Conservation (phyloP, 1,140 invertebrate genomes). For the Ceratoteleas bidentatus region DNA sequence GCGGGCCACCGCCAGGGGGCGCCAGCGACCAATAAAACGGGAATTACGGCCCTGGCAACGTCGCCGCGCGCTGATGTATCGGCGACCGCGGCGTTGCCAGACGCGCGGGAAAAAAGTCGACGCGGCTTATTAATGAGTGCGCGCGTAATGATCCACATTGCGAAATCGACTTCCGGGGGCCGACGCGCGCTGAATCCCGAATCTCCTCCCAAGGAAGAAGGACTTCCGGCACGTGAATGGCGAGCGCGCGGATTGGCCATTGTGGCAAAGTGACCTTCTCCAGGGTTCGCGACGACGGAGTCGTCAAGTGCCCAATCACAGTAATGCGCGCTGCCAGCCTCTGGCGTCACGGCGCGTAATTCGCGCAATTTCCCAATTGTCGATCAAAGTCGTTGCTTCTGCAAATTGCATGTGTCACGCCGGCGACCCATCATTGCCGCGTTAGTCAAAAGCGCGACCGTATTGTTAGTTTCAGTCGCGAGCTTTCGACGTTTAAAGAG, state of each 20-base stretch:
- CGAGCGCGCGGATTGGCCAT: conserved; percentile 35
- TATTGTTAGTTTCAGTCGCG: too few relatives aligned
- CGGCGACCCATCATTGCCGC: conserved; percentile 35
- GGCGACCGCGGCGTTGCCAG: conserved; percentile 40
- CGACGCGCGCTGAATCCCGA: too few relatives aligned
- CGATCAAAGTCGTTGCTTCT: conserved; percentile 75
- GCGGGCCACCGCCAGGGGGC: conserved; percentile 24
- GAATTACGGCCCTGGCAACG: conserved; percentile 48
- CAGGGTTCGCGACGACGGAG: conserved; percentile 49
- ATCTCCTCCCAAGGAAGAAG: conserved; percentile 50
- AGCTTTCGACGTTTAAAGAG: too few relatives aligned
- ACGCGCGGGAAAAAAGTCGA: conserved; percentile 23
- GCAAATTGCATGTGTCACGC: conserved; percentile 70
- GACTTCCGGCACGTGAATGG: conserved; percentile 44
- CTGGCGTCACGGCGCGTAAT: conserved; percentile 74
- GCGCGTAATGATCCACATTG: conserved; percentile 33
- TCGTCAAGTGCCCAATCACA: conserved; percentile 73
- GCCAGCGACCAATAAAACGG: conserved; percentile 31
- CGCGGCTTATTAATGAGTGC: conserved; percentile 42
- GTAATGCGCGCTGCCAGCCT: conserved; percentile 69
- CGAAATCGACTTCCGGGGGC: conserved; percentile 49
- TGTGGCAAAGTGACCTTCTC: conserved; percentile 63
- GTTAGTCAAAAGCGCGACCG: conserved; percentile 13
- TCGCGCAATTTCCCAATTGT: conserved; percentile 78
- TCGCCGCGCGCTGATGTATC: conserved; percentile 21